These are phyloP conservation scores for Trichomycterus rosablanca DNA, from an alignment of 2,113 vertebrate species.

Conservation along the genomic window DNA sequence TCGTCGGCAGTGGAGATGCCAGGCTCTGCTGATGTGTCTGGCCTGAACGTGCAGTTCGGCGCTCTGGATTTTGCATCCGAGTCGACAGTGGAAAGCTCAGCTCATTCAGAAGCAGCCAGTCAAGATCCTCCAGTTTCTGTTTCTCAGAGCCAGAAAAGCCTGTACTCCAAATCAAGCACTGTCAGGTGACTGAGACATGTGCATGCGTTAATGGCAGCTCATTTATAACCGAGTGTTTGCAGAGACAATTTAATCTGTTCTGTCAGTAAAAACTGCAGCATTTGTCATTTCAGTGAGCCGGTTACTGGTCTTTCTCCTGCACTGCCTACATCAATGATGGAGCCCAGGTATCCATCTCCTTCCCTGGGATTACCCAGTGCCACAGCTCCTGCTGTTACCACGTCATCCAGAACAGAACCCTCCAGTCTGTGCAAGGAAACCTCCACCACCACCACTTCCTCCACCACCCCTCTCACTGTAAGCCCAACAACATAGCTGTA, in stretches of 20 bases:
- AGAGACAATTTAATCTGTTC: no score
- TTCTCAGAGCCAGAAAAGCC: slow-evolving; percentile 64
- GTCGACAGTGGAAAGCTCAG: slow-evolving; percentile 70
- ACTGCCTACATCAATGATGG: slow-evolving; percentile 52
- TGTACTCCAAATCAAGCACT: slow-evolving; percentile 82
- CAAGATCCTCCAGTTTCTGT: slow-evolving; percentile 51
- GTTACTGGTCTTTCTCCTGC: slow-evolving; percentile 55
- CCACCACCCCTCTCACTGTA: slow-evolving; percentile 35
- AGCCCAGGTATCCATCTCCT: slow-evolving; percentile 62
- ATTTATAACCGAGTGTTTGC: no score
- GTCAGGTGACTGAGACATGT: slow-evolving; percentile 63
- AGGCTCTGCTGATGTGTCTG: slow-evolving; percentile 82
- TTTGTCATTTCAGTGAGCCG: slow-evolving; percentile 58
- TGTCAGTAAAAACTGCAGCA: no score
- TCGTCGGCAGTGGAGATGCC: slow-evolving; percentile 95
- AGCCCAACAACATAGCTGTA: not conserved
- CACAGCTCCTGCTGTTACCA: slow-evolving; percentile 53
- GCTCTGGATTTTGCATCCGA: slow-evolving; percentile 93
- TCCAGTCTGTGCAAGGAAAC: slow-evolving; percentile 36
- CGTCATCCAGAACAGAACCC: slow-evolving; percentile 51
- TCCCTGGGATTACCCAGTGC: slow-evolving; percentile 63
- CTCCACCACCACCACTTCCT: slow-evolving; percentile 44
- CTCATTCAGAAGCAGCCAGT: slow-evolving; percentile 62
- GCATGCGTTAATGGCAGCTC: not conserved
- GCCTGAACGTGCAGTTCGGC: slow-evolving; percentile 93